Evolutionary conservation across 1,140 invertebrate species (phyloP).

Genomic region (Drosophila repleta): DNA sequence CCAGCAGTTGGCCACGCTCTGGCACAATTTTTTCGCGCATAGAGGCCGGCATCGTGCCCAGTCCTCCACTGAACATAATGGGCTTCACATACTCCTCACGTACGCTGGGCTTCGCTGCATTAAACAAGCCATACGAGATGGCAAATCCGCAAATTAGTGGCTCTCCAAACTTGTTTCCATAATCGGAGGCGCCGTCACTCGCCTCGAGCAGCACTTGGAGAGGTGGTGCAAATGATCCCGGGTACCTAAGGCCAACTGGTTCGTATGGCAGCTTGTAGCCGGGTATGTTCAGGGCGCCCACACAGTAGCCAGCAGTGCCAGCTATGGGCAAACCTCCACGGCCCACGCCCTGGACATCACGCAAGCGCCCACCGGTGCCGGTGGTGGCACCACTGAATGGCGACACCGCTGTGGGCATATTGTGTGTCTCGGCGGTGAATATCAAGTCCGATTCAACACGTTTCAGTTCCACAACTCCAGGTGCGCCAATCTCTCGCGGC

Average conservation of each 20-base stretch:
- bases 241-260: constrained; percentile 90
- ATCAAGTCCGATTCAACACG: constrained; percentile 93
- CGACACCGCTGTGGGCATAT: constrained; percentile 98
- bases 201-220: constrained; percentile 96
- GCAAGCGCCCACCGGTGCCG: constrained; percentile 96
- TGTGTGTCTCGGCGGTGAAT: constrained; percentile 99
- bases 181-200: constrained; percentile 98
- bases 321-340: constrained; percentile 96
- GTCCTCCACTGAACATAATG: constrained; percentile 99
- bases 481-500: constrained; percentile 87
- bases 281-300: constrained; percentile 94
- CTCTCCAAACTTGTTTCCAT: constrained; percentile 99
- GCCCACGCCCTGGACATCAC: constrained; percentile 97
- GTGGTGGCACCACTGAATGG: constrained; percentile 98
- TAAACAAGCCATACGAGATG: constrained; percentile 93
- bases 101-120: constrained; percentile 85
- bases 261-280: constrained; percentile 95
- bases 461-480: constrained; percentile 87
- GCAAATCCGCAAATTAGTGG: constrained; percentile 96
- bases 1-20: constrained; percentile 89
- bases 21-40: constrained; percentile 66
- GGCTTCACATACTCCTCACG: constrained; percentile 98
- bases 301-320: constrained; percentile 97
- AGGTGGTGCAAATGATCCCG: constrained; percentile 94
- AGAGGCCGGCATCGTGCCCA: constrained; percentile 90